Percentiles rank a stretch among this genome's conserved stretches.
Evolutionary conservation across 2,797 vertebrate species (phyloP).

Genomic region (Mastacembelus armatus): DNA sequence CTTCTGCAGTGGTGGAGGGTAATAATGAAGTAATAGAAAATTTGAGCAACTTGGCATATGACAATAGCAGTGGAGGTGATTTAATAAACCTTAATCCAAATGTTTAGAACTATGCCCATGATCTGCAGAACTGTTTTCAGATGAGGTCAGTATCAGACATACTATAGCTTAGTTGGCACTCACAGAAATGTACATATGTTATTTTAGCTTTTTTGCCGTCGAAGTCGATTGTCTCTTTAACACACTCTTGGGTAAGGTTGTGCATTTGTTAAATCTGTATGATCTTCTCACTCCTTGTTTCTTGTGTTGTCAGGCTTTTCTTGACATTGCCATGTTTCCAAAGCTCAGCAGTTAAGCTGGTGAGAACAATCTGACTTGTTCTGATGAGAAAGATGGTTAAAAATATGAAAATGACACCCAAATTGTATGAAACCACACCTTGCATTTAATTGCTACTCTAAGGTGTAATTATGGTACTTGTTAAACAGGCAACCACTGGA

Average conservation of each 20-base stretch:
- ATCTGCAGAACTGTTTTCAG: slow-evolving; percentile 40
- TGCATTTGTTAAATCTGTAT: slow-evolving; percentile 5
- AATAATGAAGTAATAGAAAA: slow-evolving; percentile 74
- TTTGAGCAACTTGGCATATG: slow-evolving; percentile 57
- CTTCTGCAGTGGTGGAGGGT: slow-evolving; percentile 48
- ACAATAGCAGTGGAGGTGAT: slow-evolving; percentile 47
- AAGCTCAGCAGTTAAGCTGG: neutral
- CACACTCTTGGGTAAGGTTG: neutral
- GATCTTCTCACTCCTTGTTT: slow-evolving; percentile 8
- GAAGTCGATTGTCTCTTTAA: neutral
- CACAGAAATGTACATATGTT: neutral
- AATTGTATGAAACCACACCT: neutral
- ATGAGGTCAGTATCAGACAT: slow-evolving; percentile 38
- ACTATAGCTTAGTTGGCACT: neutral
- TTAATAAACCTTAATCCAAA: slow-evolving; percentile 41
- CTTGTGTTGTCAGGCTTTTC: neutral
- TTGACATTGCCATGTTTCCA: too few relatives aligned
- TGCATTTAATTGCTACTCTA: neutral
- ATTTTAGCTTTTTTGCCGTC: neutral
- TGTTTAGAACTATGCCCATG: slow-evolving; percentile 24
- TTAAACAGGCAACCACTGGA: neutral
- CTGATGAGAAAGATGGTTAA: neutral
- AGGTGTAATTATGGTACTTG: neutral
- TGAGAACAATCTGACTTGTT: neutral
- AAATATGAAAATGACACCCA: too few relatives aligned